Evolutionary conservation across 2,113 vertebrate species (phyloP).

Genomic region (Bostrychus sinensis): DNA sequence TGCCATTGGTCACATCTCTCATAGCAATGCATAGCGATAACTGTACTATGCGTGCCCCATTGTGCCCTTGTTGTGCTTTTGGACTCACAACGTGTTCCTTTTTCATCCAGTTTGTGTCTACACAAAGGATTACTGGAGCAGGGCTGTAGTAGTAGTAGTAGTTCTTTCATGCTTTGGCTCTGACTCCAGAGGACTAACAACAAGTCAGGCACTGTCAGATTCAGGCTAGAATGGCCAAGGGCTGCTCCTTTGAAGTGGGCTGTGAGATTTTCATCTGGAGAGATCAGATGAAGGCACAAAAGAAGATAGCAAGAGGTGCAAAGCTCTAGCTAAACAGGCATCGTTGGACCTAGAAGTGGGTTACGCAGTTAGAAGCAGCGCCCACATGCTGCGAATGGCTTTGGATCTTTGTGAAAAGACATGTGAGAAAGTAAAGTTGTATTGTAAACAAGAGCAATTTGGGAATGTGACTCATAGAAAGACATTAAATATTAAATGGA

Average conservation of each 20-base stretch:
- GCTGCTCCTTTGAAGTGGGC: constrained; percentile 74
- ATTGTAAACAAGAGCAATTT: constrained; percentile 26
- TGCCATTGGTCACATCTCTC: constrained; percentile 10
- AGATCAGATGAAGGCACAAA: constrained; percentile 64
- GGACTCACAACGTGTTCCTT: constrained; percentile 41
- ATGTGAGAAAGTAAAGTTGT: constrained; percentile 15
- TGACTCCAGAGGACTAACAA: constrained; percentile 69
- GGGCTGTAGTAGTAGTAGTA: constrained; percentile 46
- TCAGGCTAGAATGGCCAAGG: constrained; percentile 61
- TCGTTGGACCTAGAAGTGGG: constrained; percentile 33
- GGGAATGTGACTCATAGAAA: neutral
- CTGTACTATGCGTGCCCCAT: constrained; percentile 16
- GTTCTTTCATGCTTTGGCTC: constrained; percentile 62
- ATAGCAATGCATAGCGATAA: constrained; percentile 38
- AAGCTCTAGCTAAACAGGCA: constrained; percentile 60
- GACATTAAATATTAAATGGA: neutral
- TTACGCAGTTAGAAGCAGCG: constrained; percentile 19
- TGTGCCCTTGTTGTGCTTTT: constrained; percentile 23
- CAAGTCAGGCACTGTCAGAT: constrained; percentile 73
- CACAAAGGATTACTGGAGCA: constrained; percentile 63
- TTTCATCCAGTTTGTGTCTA: constrained; percentile 55
- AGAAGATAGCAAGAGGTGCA: constrained; percentile 55
- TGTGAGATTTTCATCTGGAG: constrained; percentile 68
- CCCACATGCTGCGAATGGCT: constrained; percentile 14
- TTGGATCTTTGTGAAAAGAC: constrained; percentile 18